These are phyloP conservation scores for Actenoides lindsayi DNA, from an alignment of 2,113 vertebrate genomes.

Conservation along the genomic window DNA sequence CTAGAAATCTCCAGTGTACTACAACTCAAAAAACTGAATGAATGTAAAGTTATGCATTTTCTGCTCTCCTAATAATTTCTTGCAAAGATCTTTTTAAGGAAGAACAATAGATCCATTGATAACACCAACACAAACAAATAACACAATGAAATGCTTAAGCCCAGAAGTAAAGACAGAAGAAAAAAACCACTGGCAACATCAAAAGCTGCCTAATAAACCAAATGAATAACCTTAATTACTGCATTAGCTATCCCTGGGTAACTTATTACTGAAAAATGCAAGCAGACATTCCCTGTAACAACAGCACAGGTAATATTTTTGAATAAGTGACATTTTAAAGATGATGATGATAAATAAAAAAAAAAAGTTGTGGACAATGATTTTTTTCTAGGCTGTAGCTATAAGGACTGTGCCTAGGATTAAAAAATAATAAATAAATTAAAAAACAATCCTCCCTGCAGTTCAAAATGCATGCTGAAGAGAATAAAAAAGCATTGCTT, in stretches of 20 bases:
- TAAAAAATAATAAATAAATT: not conserved
- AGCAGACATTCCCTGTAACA: not conserved
- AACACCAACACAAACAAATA: not conserved
- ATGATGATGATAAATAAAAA: not conserved
- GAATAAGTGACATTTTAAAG: not conserved
- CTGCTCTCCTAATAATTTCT: not conserved
- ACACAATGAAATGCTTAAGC: not conserved
- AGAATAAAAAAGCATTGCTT: not conserved
- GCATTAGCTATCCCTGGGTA: not conserved
- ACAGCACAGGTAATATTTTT: not conserved
- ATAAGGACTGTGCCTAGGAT: not conserved
- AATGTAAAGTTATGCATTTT: not conserved
- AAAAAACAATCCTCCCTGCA: not conserved
- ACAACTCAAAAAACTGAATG: not conserved
- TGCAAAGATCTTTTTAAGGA: not conserved
- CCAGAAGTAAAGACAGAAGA: not conserved
- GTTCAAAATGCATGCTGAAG: not conserved
- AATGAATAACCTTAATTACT: conserved; percentile 30
- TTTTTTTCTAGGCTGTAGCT: not conserved
- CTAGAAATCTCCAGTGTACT: not conserved
- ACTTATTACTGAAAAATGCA: not conserved
- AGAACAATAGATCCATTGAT: not conserved
- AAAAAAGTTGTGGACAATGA: not conserved
- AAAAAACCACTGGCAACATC: not conserved
- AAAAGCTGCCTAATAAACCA: conserved; percentile 17